These are phyloP conservation scores for Heteronetta atricapilla DNA, from an alignment of 2,113 vertebrate genomes.

Conservation along the genomic window DNA sequence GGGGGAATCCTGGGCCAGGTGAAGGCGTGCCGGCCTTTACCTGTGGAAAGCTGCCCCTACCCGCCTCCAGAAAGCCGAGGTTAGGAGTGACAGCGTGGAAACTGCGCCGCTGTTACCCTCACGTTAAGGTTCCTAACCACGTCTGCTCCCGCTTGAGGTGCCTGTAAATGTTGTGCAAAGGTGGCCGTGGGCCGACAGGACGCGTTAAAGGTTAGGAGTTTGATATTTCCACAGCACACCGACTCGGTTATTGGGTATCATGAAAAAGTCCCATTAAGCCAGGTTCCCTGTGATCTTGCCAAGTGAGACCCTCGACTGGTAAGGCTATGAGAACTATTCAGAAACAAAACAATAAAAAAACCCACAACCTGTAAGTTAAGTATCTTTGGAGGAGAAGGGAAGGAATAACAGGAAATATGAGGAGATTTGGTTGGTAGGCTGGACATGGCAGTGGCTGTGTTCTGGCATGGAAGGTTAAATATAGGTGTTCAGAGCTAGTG, in stretches of 20 bases:
- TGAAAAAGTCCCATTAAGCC: background rate
- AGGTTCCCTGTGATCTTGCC: background rate
- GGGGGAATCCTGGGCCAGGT: too few relatives aligned
- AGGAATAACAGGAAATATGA: rapidly evolving
- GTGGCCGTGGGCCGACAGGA: rapidly evolving
- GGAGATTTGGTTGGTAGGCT: background rate
- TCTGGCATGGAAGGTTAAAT: background rate
- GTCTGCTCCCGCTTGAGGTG: rapidly evolving
- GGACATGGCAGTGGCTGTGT: rapidly evolving
- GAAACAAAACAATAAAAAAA: background rate
- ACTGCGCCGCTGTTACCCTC: rapidly evolving
- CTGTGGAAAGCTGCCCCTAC: rapidly evolving
- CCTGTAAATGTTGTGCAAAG: rapidly evolving
- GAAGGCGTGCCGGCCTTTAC: background rate
- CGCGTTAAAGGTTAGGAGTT: rapidly evolving
- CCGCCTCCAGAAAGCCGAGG: rapidly evolving
- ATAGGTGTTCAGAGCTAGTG: background rate
- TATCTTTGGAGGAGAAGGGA: background rate
- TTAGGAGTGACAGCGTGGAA: rapidly evolving
- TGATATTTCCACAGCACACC: background rate
- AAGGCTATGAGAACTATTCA: background rate
- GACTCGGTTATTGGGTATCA: rapidly evolving
- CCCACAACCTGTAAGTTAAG: background rate
- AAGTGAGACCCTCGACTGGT: background rate
- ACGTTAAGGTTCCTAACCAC: rapidly evolving